Evolutionary conservation across 2,113 vertebrate species (phyloP), one percentile per base, ranked within the genome.

Genomic region (Vidua chalybeata): DNA sequence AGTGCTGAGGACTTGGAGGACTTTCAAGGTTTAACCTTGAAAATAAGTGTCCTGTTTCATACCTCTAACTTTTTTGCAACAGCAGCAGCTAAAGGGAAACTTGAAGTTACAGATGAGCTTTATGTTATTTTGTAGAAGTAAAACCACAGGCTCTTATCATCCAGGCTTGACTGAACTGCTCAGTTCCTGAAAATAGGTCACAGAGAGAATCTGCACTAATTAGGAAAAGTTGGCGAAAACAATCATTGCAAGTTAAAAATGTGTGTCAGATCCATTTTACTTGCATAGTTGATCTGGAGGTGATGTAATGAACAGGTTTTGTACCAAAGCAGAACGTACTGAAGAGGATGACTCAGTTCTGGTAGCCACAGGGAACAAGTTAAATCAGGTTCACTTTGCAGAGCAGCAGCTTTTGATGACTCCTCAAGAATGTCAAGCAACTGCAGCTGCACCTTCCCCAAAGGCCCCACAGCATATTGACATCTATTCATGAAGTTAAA

Each of bases 381-480:
- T 73, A 72, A 82, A 93, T 87, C 87, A 90, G 51, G 83, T 89
- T 96, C 69, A 39, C 22, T 94, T 73, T 76, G 79, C 80, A 81
- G 71, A 94, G 43, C 78, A 89, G 64, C 28, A 82, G n/a, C 64
- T 85, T 64, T 89, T 88, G 45, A 79, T 0, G 0, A 22, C 48
- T 78, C 33, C 23, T 81, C 46, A 81, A 80, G 64, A 93, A 35
- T 54, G 76, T 31, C 39, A 63, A 55, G 37, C 14, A 66, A 17
- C 10, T 61, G 39, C 33, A 61, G 71, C 82, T 76, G 69, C 54
- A 76, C 58, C 59, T 91, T 81, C 31, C 41, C 75, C 28, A 69
- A 78, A 93, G 4, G 37, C 64, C 61, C 43, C 22, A 23, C 15
- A 63, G 52, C 52, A 52, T 27, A 68, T 13, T 80, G 68, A 86